phyloP scores from a whole-genome alignment of 1,140 invertebrate genomes.

The Thalassaphorura encarpata region DNA sequence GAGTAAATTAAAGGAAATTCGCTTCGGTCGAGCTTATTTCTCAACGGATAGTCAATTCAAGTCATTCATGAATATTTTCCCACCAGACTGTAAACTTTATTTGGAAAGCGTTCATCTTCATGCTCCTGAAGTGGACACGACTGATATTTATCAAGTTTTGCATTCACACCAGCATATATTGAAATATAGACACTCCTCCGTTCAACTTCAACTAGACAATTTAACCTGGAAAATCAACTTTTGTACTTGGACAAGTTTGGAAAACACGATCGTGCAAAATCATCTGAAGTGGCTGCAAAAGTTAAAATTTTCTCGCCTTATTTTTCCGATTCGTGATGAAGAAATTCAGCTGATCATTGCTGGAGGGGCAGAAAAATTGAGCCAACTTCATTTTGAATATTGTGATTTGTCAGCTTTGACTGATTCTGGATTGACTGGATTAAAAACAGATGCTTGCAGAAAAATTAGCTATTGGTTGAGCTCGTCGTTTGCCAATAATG shows the following conservation, averaged over 20 bases:
- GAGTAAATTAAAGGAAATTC: neutral
- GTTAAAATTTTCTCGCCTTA: neutral
- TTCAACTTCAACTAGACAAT: neutral
- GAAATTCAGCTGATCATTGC: neutral
- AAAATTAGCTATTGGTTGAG: no score
- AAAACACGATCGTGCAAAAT: neutral
- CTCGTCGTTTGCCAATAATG: no score
- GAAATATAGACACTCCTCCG: neutral
- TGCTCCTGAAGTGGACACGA: neutral
- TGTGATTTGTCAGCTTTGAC: neutral
- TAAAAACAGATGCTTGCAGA: no score
- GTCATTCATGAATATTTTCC: neutral
- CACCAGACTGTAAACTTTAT: neutral
- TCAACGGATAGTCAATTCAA: neutral
- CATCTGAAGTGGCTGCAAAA: neutral
- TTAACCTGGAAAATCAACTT: conserved; percentile 2
- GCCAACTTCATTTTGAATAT: neutral
- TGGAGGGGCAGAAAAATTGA: neutral
- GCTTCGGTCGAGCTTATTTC: neutral
- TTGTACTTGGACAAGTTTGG: neutral
- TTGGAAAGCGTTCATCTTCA: neutral
- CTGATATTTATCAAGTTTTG: neutral
- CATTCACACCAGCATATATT: conserved; percentile 1
- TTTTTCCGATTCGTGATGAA: neutral
- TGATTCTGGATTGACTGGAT: conserved; percentile 3